Conservation (phyloP, 2,113 vertebrate genomes). For the Camelus dromedarius region DNA sequence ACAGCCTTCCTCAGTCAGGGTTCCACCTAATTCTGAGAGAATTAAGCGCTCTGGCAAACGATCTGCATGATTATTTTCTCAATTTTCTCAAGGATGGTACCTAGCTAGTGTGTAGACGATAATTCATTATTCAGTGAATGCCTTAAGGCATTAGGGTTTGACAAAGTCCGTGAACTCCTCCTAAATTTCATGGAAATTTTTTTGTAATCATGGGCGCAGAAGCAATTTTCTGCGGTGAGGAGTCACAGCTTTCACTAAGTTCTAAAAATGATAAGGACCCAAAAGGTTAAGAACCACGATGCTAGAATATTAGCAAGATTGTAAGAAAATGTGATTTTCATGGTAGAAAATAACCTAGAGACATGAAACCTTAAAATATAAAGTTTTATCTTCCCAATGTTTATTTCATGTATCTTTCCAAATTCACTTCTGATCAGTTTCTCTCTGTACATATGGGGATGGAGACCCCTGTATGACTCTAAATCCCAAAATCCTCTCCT, state of each 20-base stretch:
- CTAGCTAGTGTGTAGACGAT: not conserved
- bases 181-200: not conserved
- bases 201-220: not conserved
- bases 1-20: not conserved
- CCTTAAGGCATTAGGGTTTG: not conserved
- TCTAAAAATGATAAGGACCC: constrained; percentile 2
- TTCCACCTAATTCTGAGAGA: not conserved
- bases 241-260: not conserved
- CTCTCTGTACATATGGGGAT: not conserved
- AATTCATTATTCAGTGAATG: not conserved
- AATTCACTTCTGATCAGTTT: not conserved
- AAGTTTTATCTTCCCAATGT: not conserved
- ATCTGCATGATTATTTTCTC: constrained; percentile 10
- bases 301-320: not conserved
- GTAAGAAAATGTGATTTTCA: not conserved
- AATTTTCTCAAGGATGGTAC: not conserved
- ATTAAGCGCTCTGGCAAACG: not conserved
- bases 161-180: not conserved
- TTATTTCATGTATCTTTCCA: constrained; percentile 32
- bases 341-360: not conserved
- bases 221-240: not conserved
- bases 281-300: not conserved
- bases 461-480: not conserved
- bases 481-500: not conserved
- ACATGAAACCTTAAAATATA: constrained; percentile 12